phyloP scores from a whole-genome alignment of 2,113 vertebrate species.

The Pituophis catenifer region DNA sequence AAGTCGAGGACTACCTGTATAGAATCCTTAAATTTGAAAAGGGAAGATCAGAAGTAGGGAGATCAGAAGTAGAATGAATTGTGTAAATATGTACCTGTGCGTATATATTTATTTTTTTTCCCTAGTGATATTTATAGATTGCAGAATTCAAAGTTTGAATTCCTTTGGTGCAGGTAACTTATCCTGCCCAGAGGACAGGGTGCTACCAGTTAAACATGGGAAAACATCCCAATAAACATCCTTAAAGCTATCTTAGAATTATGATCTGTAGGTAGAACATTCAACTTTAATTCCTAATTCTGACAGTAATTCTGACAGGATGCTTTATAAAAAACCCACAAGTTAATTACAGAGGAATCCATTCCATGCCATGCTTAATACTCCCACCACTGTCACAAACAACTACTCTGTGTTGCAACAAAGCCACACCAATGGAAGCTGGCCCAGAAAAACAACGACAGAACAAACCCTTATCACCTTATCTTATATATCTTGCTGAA shows the following conservation, averaged over 20 bases:
- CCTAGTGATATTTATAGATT: background rate
- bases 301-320: background rate
- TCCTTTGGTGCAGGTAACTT: background rate
- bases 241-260: background rate
- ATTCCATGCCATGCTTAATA: background rate
- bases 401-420: background rate
- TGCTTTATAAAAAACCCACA: background rate
- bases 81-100: background rate
- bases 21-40: background rate
- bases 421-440: background rate
- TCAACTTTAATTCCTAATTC: background rate
- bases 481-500: background rate
- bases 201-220: background rate
- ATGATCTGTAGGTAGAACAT: background rate
- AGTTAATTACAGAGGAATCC: background rate
- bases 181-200: background rate
- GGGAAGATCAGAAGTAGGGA: background rate
- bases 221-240: background rate
- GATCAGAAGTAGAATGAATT: background rate
- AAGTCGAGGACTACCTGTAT: background rate
- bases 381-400: background rate
- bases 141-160: background rate
- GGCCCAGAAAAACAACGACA: background rate
- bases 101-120: background rate
- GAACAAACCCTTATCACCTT: background rate